Percentiles rank a stretch among this genome's conserved stretches.
Conservation (phyloP, 1,140 invertebrate species). For the Drosophila auraria region DNA sequence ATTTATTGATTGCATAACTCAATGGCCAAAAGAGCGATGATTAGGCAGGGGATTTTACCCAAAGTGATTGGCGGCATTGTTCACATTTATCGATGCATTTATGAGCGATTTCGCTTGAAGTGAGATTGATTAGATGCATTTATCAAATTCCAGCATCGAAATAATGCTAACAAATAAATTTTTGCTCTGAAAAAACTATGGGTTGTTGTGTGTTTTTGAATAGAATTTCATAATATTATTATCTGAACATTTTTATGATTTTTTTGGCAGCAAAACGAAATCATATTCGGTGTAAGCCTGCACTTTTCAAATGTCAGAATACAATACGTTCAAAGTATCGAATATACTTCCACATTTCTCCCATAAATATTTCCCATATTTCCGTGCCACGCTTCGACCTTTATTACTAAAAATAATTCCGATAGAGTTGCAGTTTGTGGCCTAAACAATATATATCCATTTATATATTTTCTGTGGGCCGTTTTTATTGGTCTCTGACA, state of each 20-base stretch:
- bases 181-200: too few species aligned
- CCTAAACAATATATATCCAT: background rate
- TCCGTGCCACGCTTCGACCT: background rate
- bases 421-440: background rate
- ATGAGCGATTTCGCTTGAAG: conserved; percentile 15
- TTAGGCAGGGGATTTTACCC: conserved; percentile 4
- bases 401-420: background rate
- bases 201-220: background rate
- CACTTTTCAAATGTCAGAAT: background rate
- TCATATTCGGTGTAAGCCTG: background rate
- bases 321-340: background rate
- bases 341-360: background rate
- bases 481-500: conserved; percentile 5
- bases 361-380: background rate
- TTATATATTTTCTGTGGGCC: background rate
- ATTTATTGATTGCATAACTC: conserved; percentile 44
- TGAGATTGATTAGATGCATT: conserved; percentile 24
- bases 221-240: background rate
- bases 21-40: conserved; percentile 2
- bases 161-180: background rate
- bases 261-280: background rate
- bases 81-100: conserved; percentile 28
- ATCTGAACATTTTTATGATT: background rate
- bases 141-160: background rate
- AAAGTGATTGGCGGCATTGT: conserved; percentile 32